These are phyloP conservation scores for Lasioglossum albipes DNA, from an alignment of 1,140 invertebrate genomes.

Conservation along the genomic window DNA sequence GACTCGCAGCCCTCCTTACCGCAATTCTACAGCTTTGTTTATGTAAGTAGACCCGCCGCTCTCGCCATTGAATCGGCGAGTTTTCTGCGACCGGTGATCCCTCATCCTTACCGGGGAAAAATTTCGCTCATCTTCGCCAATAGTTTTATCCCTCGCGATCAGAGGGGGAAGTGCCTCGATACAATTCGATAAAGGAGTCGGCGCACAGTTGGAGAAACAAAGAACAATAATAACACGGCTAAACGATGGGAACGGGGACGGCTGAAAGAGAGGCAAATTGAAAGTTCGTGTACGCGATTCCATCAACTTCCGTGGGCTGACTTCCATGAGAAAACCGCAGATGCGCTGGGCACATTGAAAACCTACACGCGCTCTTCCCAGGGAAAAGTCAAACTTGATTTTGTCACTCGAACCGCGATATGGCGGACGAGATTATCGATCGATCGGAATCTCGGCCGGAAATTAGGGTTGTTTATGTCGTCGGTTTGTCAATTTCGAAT, in stretches of 20 bases:
- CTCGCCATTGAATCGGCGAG: background rate
- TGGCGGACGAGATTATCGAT: too few relatives aligned
- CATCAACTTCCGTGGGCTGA: constrained; percentile 41
- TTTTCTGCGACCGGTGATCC: background rate
- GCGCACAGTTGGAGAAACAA: background rate
- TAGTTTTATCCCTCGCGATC: background rate
- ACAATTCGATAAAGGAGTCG: background rate
- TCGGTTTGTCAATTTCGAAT: too few relatives aligned
- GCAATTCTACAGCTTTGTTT: constrained; percentile 74
- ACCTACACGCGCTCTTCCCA: background rate
- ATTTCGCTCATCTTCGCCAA: too few relatives aligned
- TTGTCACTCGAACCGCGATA: background rate
- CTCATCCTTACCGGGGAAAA: too few relatives aligned
- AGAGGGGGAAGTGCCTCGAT: background rate
- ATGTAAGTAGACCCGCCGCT: constrained; percentile 70
- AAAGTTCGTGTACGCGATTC: constrained; percentile 66
- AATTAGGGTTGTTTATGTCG: too few relatives aligned
- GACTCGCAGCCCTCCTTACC: constrained; percentile 73
- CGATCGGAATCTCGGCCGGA: too few relatives aligned
- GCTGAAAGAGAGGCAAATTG: constrained; percentile 71
- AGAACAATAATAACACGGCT: constrained; percentile 29
- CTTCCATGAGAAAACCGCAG: constrained; percentile 56
- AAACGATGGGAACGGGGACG: constrained; percentile 33
- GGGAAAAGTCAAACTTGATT: constrained; percentile 1
- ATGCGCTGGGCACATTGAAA: background rate